Base-by-base conservation (phyloP, 2,113 vertebrate genomes). In the Oncorhynchus tshawytscha region DNA sequence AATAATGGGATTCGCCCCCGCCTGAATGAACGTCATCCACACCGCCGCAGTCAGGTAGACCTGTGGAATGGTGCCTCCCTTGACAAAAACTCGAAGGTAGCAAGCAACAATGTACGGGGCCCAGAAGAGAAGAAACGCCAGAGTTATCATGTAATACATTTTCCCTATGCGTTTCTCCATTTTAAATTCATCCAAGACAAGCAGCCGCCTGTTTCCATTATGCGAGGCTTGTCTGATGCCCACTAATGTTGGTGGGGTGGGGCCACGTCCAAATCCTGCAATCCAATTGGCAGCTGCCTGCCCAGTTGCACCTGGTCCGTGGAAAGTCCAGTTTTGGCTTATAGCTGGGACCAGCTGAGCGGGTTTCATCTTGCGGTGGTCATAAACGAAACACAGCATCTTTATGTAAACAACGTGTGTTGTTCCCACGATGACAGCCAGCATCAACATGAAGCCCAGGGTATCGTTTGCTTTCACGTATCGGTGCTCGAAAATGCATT, bases 311-410 rank as follows among this genome's bases (percentile, higher is more conserved):
- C 97, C 97, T 0, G 97, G 97, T 18, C 97, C 97, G 25, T 98
- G 96, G 82, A 99, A 99, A 78, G 97, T 98, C 97, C 97, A 98
- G 88, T 98, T 97, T 86, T 98, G 97, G 92, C 97, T 99, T 89
- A 98, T 96, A 74, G 97, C 97, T 0, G 97, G 97, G 3, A 97
- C 95, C 84, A 96, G 89, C 92, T 97, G 97, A 0, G 96, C 96
- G 2, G 97, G 97, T 82, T 98, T 96, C 97, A 99, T 99, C 88
- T 98, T 98, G 66, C 97, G 95, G 89, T 97, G 97, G 75, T 97
- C 95, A 24, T 99, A 96, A 70, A 98, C 97, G 81, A 99, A 99
- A 88, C 97, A 97, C 73, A 98, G 90, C 93, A 96, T 95, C 90
- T 98, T 98, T n/a, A 96, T 86, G 87, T 98, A 98, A 73, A 98